Conservation (phyloP, 2,797 vertebrate genomes). For the Astyanax mexicanus region DNA sequence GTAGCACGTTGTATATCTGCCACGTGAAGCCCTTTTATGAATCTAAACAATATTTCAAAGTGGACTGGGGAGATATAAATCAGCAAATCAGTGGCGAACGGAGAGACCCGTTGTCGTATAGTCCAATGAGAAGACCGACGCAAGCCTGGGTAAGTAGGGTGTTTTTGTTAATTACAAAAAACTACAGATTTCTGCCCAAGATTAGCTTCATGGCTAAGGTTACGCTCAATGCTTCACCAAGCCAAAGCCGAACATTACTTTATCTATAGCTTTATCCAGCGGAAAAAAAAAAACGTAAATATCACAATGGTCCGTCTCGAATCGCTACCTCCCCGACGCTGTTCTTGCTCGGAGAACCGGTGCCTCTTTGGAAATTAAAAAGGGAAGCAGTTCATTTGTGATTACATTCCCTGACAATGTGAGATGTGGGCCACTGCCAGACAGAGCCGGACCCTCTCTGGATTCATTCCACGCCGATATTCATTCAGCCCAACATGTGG, state of each 20-base stretch:
- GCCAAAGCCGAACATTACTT: slow-evolving; percentile 16
- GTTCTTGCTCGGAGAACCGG: neutral
- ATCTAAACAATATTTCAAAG: slow-evolving; percentile 49
- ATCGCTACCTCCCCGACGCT: neutral
- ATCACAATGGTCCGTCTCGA: slow-evolving; percentile 11
- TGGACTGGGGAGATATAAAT: slow-evolving; percentile 30
- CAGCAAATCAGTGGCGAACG: slow-evolving; percentile 10
- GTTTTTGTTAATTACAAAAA: slow-evolving; percentile 38
- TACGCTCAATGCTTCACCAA: neutral
- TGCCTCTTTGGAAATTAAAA: slow-evolving; percentile 7
- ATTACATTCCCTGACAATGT: slow-evolving; percentile 24
- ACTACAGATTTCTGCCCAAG: slow-evolving; percentile 16
- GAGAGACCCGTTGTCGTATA: slow-evolving; percentile 5
- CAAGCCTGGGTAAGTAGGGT: neutral
- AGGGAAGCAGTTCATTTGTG: slow-evolving; percentile 23
- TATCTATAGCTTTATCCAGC: slow-evolving; percentile 21
- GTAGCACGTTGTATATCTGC: slow-evolving; percentile 49
- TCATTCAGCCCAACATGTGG: slow-evolving; percentile 33
- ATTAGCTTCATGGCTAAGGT: slow-evolving; percentile 16
- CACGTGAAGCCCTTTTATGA: slow-evolving; percentile 51
- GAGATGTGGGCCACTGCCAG: neutral
- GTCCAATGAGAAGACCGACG: neutral
- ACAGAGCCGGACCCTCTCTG: neutral
- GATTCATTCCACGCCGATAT: slow-evolving; percentile 20
- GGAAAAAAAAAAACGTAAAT: slow-evolving; percentile 31